Conservation (phyloP, 2,113 vertebrate species). For the Crotophaga sulcirostris region DNA sequence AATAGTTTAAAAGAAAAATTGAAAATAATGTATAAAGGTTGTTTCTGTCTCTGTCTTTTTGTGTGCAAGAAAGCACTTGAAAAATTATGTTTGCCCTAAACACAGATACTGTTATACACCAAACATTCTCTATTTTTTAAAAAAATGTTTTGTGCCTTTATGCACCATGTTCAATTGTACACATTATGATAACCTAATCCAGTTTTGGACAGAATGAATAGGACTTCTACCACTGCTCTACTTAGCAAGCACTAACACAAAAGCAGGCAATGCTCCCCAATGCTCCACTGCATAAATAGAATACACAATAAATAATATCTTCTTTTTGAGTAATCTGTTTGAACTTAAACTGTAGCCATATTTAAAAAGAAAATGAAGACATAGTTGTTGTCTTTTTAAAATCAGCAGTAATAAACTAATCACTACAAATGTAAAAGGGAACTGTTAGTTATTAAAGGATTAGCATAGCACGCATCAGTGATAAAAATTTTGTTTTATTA, state of each 20-base stretch:
- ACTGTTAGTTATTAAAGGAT: background rate
- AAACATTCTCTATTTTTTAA: background rate
- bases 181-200: background rate
- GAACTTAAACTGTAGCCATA: background rate
- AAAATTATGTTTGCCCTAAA: background rate
- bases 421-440: background rate
- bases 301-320: background rate
- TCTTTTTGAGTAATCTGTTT: background rate
- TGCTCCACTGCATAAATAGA: background rate
- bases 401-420: background rate
- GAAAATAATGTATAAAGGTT: background rate
- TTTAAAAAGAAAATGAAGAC: background rate
- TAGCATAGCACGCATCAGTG: background rate
- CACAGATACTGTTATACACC: background rate
- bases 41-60: background rate
- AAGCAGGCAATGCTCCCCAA: background rate
- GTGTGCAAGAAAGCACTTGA: background rate
- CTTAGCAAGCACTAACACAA: background rate
- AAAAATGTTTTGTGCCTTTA: background rate
- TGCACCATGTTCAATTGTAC: background rate
- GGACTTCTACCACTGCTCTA: background rate
- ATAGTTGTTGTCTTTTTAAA: background rate
- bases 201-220: background rate
- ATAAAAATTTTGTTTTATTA: background rate
- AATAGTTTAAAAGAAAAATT: background rate